These are phyloP conservation scores for Drosophila mimica DNA, from an alignment of 2,888 invertebrate genomes.

Conservation along the genomic window DNA sequence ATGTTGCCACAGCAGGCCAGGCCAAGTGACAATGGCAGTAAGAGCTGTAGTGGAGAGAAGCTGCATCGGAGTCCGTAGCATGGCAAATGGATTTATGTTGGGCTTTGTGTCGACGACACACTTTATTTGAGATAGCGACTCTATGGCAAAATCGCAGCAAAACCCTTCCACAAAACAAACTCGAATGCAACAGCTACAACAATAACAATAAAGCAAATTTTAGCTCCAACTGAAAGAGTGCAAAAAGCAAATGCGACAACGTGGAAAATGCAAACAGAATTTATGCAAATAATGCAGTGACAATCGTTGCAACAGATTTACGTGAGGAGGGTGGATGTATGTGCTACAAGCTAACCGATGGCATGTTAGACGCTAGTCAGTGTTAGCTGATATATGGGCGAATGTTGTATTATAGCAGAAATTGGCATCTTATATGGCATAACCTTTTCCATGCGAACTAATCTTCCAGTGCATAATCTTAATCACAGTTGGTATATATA, in stretches of 20 bases:
- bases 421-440: not conserved
- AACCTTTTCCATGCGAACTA: not conserved
- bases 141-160: slow-evolving; percentile 21
- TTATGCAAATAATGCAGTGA: slow-evolving; percentile 32
- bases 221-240: slow-evolving; percentile 9
- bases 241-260: slow-evolving; percentile 7
- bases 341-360: not conserved
- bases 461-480: not conserved
- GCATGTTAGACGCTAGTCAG: not conserved
- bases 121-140: slow-evolving; percentile 27
- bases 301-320: slow-evolving; percentile 3
- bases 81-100: slow-evolving; percentile 48
- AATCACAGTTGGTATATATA: not conserved
- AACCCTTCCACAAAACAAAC: not conserved
- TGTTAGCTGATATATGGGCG: not conserved
- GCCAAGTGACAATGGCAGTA: slow-evolving; percentile 51
- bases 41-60: not conserved
- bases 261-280: slow-evolving; percentile 14
- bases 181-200: slow-evolving; percentile 9
- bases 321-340: no score
- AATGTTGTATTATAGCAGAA: slow-evolving; percentile 7
- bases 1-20: slow-evolving; percentile 8
- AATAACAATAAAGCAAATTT: not conserved
- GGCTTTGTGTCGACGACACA: slow-evolving; percentile 49
- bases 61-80: slow-evolving; percentile 23